Conservation (phyloP, 2,888 invertebrate species). For the Deilephila elpenor region DNA sequence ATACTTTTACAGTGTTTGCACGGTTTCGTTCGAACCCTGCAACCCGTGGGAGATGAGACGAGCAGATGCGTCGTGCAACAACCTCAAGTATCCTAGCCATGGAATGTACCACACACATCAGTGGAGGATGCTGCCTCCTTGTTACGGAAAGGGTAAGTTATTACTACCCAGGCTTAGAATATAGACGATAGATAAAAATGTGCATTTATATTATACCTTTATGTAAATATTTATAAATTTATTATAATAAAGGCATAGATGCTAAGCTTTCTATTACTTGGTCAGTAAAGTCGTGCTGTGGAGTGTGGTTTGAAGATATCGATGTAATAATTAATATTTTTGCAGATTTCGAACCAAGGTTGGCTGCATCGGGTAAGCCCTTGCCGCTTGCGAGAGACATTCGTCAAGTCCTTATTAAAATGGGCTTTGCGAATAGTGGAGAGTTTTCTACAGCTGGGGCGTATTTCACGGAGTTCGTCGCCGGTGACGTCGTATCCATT, state of each 20-base stretch:
- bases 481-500: slow-evolving; percentile 44
- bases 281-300: neutral
- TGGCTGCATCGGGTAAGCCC: neutral
- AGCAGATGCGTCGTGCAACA: slow-evolving; percentile 60
- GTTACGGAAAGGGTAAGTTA: slow-evolving; percentile 45
- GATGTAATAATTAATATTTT: neutral
- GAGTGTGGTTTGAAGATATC: no score
- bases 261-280: no score
- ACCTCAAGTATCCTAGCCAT: slow-evolving; percentile 48
- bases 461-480: slow-evolving; percentile 40
- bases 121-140: slow-evolving; percentile 45
- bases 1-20: slow-evolving; percentile 33
- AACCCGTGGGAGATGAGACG: slow-evolving; percentile 51
- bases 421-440: slow-evolving; percentile 44
- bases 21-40: slow-evolving; percentile 42
- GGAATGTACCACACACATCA: slow-evolving; percentile 48
- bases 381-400: slow-evolving; percentile 38
- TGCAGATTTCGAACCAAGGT: neutral
- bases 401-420: slow-evolving; percentile 44
- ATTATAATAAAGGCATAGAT: no score
- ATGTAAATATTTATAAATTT: no score
- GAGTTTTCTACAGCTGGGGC: slow-evolving; percentile 45
- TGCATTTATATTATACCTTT: neutral
- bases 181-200: neutral
- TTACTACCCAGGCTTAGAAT: neutral